Evolutionary conservation across 2,888 invertebrate species (phyloP).

Genomic region (Pseudoips prasinana): DNA sequence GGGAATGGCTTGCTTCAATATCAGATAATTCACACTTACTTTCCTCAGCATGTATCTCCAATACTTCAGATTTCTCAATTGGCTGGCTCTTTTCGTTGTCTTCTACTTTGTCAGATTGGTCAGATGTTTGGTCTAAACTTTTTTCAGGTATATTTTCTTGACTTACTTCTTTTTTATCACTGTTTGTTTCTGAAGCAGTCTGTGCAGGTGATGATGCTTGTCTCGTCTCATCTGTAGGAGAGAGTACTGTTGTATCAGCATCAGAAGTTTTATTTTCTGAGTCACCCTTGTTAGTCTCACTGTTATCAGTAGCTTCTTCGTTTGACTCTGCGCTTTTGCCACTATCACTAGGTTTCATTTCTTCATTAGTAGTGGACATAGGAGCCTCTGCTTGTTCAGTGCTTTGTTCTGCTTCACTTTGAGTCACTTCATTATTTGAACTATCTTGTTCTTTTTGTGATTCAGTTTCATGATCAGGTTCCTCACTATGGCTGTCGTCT

Average conservation of each 20-base stretch:
- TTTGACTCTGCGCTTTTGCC: slow-evolving; percentile 24
- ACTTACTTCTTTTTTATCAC: slow-evolving; percentile 17
- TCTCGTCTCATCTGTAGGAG: slow-evolving; percentile 53
- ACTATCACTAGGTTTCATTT: slow-evolving; percentile 35
- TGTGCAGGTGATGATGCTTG: slow-evolving; percentile 38
- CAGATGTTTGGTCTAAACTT: slow-evolving; percentile 37
- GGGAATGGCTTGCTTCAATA: slow-evolving; percentile 44
- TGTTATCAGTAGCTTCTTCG: slow-evolving; percentile 25
- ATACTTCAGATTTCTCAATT: slow-evolving; percentile 62
- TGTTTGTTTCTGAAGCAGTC: slow-evolving; percentile 8
- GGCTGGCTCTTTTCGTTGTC: slow-evolving; percentile 47
- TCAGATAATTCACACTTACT: slow-evolving; percentile 58
- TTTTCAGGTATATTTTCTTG: slow-evolving; percentile 22
- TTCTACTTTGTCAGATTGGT: slow-evolving; percentile 21
- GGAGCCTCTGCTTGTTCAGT: slow-evolving; percentile 20
- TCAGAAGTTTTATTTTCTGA: slow-evolving; percentile 36
- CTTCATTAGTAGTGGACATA: slow-evolving; percentile 61
- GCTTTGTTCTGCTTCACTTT: slow-evolving; percentile 37
- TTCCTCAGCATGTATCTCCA: slow-evolving; percentile 66
- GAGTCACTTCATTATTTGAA: slow-evolving; percentile 42
- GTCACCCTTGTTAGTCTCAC: slow-evolving; percentile 21
- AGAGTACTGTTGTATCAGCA: slow-evolving; percentile 58
- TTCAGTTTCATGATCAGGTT: slow-evolving; percentile 42
- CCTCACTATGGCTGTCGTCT: slow-evolving; percentile 57
- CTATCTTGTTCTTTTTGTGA: slow-evolving; percentile 26